Percentiles rank a stretch among this genome's conserved stretches.
phyloP scores from a whole-genome alignment of 2,797 vertebrate species.

The Rachycentron canadum region DNA sequence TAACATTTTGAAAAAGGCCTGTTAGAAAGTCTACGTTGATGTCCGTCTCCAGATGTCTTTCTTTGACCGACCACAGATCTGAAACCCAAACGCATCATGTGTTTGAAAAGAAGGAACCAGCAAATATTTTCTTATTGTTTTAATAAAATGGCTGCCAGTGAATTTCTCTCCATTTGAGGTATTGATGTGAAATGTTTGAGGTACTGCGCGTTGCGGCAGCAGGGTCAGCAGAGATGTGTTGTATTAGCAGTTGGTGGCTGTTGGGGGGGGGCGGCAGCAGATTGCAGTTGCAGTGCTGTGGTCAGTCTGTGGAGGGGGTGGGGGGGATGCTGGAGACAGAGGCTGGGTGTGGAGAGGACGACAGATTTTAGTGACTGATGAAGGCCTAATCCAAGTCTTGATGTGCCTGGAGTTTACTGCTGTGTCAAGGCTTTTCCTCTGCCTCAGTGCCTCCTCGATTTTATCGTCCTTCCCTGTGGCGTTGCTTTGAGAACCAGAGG shows the following conservation, averaged over 20 bases:
- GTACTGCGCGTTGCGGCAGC: neutral
- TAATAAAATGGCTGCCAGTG: no score
- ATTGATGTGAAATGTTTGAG: no score
- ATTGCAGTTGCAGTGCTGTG: constrained; percentile 34
- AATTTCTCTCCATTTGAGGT: no score
- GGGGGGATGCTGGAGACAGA: constrained; percentile 6
- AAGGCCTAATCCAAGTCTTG: constrained; percentile 13
- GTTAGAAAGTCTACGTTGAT: no score
- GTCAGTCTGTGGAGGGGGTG: constrained; percentile 9
- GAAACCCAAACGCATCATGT: no score
- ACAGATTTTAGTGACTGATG: constrained; percentile 38
- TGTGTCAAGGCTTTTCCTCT: constrained; percentile 16
- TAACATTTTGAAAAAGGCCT: no score
- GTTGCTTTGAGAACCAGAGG: neutral
- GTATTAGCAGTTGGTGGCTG: neutral
- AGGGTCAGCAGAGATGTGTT: neutral
- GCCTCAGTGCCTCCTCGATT: neutral
- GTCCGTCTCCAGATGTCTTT: no score
- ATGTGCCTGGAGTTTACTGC: constrained; percentile 11
- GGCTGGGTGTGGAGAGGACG: constrained; percentile 23
- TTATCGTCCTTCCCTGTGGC: neutral
- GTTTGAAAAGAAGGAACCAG: no score
- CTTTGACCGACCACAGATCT: no score
- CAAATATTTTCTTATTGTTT: neutral
- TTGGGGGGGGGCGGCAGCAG: constrained; percentile 3